Conservation (phyloP, 2,113 vertebrate genomes). For the Lamprologus callipterus region DNA sequence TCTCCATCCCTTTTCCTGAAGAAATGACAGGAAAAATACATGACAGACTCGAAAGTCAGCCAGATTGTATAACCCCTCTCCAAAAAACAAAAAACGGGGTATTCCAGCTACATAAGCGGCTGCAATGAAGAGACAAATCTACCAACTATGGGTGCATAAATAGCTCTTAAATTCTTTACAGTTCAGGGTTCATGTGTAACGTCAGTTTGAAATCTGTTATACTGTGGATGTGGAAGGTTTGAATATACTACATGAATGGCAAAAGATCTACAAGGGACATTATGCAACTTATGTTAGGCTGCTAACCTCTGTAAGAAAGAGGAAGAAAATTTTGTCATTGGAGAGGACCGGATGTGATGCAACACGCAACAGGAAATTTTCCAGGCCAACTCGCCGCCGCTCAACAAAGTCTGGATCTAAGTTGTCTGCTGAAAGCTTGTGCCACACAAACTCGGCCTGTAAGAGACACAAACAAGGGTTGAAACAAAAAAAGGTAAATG, state of each 20-base stretch:
- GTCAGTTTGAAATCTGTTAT: not conserved
- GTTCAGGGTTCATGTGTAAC: not conserved
- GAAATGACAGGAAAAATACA: not conserved
- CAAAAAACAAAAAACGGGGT: not conserved
- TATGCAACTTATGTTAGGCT: no score
- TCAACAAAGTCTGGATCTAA: constrained; percentile 96
- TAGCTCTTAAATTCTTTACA: not conserved
- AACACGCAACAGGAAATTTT: constrained; percentile 89
- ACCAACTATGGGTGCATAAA: not conserved
- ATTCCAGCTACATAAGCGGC: not conserved
- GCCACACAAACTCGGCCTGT: constrained; percentile 95
- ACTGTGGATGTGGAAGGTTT: not conserved
- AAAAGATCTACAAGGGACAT: not conserved
- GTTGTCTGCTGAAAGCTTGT: constrained; percentile 92
- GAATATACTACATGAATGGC: not conserved
- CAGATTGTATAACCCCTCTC: not conserved
- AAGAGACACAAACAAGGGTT: constrained; percentile 7
- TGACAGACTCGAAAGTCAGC: not conserved
- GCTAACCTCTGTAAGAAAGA: constrained; percentile 86
- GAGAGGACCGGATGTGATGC: constrained; percentile 86
- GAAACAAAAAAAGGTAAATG: not conserved
- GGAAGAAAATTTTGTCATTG: constrained; percentile 82
- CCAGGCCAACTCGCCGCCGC: constrained; percentile 85
- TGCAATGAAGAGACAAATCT: not conserved
- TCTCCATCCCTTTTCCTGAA: constrained; percentile 88